A percentile compares a stretch with the other conserved stretches of the same genome.
These are phyloP conservation scores for Cichladusa arquata DNA, from an alignment of 2,113 vertebrate genomes.

Conservation along the genomic window DNA sequence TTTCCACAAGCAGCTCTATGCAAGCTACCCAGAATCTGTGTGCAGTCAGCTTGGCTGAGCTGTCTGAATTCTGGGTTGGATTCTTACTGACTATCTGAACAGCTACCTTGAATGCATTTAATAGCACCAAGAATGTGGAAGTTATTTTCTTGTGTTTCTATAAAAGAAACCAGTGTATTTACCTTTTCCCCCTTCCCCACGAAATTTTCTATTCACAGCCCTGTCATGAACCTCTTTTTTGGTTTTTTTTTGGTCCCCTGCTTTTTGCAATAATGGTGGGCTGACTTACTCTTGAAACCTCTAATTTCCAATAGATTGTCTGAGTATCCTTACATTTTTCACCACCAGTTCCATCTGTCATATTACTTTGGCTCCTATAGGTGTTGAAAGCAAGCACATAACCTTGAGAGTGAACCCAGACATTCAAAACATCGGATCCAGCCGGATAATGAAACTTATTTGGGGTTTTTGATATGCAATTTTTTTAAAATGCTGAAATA, in stretches of 20 bases:
- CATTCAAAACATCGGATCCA: neutral
- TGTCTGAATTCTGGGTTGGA: neutral
- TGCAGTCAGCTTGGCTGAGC: neutral
- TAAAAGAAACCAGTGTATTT: neutral
- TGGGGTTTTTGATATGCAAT: neutral
- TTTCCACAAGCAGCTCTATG: neutral
- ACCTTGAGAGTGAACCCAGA: neutral
- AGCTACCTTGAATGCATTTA: neutral
- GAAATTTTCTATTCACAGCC: neutral
- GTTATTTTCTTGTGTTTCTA: neutral
- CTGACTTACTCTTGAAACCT: neutral
- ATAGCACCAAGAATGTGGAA: neutral
- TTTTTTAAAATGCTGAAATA: neutral
- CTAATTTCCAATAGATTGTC: neutral
- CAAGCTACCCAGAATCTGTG: neutral
- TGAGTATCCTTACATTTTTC: neutral
- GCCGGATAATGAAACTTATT: neutral
- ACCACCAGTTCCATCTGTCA: neutral
- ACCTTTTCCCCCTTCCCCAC: neutral
- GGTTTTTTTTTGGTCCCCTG: neutral
- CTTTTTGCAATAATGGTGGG: neutral
- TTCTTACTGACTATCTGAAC: neutral
- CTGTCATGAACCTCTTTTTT: neutral
- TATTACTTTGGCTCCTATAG: neutral
- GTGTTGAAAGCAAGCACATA: neutral